A percentile compares a stretch with the other conserved stretches of the same genome.
Conservation (phyloP, 30 jellyfish, hydroid and myxozoan species). For the Aurelia aurita complex sp. Pacific region DNA sequence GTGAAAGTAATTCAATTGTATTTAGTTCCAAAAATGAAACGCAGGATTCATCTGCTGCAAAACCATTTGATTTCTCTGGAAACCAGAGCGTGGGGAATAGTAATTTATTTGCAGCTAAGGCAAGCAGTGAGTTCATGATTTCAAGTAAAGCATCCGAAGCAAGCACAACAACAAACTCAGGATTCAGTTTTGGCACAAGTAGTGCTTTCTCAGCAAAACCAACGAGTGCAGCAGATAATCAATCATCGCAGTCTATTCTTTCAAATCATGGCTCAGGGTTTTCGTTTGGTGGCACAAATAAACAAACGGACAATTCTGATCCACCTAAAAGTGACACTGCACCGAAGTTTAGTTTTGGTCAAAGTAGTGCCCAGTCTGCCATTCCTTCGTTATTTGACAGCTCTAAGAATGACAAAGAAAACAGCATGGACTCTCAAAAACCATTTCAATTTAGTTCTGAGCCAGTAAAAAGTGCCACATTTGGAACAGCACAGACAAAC, state of each 20-base stretch:
- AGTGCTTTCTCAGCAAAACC: background rate
- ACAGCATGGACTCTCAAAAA: background rate
- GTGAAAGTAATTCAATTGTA: background rate
- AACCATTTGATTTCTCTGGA: background rate
- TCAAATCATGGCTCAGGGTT: background rate
- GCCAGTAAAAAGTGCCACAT: background rate
- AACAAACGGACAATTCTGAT: too few species aligned
- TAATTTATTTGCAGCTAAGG: background rate
- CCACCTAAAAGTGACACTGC: background rate
- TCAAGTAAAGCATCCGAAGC: background rate
- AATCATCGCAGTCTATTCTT: background rate
- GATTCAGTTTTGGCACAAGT: conserved; percentile 9
- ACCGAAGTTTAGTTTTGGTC: conserved; percentile 20
- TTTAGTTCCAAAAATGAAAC: background rate
- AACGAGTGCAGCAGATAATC: background rate
- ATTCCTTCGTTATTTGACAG: conserved; percentile 3
- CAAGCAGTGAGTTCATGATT: background rate
- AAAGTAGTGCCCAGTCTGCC: conserved; percentile 3
- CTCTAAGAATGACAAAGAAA: background rate
- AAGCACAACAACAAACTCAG: background rate
- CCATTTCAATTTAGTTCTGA: conserved; percentile 14
- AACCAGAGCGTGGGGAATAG: background rate
- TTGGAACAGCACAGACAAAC: conserved; percentile 10
- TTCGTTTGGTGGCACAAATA: background rate
- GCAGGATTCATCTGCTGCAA: background rate